phyloP scores from a whole-genome alignment of 2,797 vertebrate genomes.

The Leuciscus waleckii region DNA sequence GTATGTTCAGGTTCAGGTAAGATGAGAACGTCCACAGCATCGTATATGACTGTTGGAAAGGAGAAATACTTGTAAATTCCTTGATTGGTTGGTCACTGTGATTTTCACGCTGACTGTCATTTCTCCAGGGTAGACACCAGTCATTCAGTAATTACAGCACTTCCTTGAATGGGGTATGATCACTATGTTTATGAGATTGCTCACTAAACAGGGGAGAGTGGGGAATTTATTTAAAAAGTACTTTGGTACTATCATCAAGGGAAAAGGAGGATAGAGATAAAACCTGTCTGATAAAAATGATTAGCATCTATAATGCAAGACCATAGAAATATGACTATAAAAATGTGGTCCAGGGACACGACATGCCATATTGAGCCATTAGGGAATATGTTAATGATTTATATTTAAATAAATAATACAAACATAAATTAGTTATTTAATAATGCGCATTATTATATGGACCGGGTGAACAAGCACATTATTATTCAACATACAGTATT shows the following conservation, averaged over 20 bases:
- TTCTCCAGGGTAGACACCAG: constrained; percentile 3
- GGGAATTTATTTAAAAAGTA: neutral
- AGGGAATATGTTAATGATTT: neutral
- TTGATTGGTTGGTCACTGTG: neutral
- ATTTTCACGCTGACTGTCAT: constrained; percentile 5
- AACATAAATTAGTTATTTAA: neutral
- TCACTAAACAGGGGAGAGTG: neutral
- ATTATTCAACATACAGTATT: constrained; percentile 19
- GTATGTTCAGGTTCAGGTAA: neutral
- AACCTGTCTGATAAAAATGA: neutral
- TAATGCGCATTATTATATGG: no score
- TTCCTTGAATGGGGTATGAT: constrained; percentile 14
- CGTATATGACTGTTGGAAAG: neutral
- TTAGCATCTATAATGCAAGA: neutral
- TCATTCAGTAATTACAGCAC: constrained; percentile 4
- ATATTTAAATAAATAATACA: neutral
- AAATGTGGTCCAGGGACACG: neutral
- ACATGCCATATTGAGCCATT: neutral
- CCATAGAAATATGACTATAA: neutral
- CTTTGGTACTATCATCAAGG: neutral
- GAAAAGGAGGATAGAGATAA: neutral
- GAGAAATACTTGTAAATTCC: constrained; percentile 2
- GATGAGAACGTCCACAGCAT: neutral
- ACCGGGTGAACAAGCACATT: constrained; percentile 4
- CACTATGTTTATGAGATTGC: constrained; percentile 21